These are phyloP conservation scores for Drosophila ananassae DNA, from an alignment of 1,140 invertebrate genomes.

Conservation along the genomic window DNA sequence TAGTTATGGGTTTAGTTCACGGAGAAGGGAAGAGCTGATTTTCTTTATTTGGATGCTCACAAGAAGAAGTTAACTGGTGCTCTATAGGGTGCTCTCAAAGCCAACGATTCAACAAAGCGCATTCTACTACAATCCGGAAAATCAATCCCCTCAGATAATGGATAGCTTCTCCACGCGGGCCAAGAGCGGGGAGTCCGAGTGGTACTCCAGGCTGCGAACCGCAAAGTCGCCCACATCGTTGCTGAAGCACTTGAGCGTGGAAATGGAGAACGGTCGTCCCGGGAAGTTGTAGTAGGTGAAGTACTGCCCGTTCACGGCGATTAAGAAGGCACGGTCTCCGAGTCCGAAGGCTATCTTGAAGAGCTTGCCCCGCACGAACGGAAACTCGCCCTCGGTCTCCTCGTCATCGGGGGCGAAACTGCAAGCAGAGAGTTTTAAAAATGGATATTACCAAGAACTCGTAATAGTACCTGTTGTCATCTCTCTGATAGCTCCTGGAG, in stretches of 20 bases:
- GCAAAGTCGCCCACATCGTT: slow-evolving; percentile 76
- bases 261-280: slow-evolving; percentile 71
- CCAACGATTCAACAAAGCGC: slow-evolving; percentile 62
- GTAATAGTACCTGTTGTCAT: slow-evolving; percentile 66
- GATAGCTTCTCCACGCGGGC: slow-evolving; percentile 78
- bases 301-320: slow-evolving; percentile 81
- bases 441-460: neutral
- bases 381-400: slow-evolving; percentile 82
- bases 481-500: slow-evolving; percentile 69
- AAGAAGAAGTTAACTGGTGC: slow-evolving; percentile 67
- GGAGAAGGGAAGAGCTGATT: slow-evolving; percentile 5
- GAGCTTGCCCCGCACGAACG: slow-evolving; percentile 77
- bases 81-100: slow-evolving; percentile 43
- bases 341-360: slow-evolving; percentile 82
- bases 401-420: slow-evolving; percentile 75
- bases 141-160: slow-evolving; percentile 55
- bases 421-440: neutral
- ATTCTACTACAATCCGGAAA: slow-evolving; percentile 3
- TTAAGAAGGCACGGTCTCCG: slow-evolving; percentile 80
- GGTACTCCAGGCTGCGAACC: slow-evolving; percentile 76
- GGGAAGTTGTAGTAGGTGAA: slow-evolving; percentile 83
- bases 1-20: neutral
- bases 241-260: slow-evolving; percentile 78
- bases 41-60: slow-evolving; percentile 55
- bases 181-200: slow-evolving; percentile 76